A percentile compares a stretch with the other conserved stretches of the same genome.
Evolutionary conservation across 2,888 invertebrate species (phyloP).

Genomic region (Galerucella pusilla): DNA sequence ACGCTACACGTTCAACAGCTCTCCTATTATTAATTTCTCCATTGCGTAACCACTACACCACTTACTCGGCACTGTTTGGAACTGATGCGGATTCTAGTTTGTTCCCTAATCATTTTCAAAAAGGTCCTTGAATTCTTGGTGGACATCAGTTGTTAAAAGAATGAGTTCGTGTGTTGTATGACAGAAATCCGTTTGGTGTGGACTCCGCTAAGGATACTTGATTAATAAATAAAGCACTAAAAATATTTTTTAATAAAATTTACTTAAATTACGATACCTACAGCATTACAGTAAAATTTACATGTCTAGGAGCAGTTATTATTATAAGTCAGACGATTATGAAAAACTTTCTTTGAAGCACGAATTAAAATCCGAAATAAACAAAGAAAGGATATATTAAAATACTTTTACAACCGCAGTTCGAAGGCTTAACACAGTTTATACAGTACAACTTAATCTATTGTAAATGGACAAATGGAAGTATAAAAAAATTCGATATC

Average conservation of each 20-base stretch:
- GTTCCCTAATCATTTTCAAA: too few species aligned
- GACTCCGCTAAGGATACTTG: neutral
- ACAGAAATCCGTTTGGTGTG: too few species aligned
- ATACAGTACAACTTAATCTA: constrained; percentile 39
- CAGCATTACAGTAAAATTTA: constrained; percentile 59
- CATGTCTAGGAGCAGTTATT: constrained; percentile 55
- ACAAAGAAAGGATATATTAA: constrained; percentile 35
- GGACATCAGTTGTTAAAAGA: too few species aligned
- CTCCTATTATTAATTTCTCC: too few species aligned
- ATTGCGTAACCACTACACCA: too few species aligned
- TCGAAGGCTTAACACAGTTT: constrained; percentile 37
- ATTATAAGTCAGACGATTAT: constrained; percentile 45
- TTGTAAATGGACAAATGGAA: constrained; percentile 25
- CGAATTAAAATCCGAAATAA: constrained; percentile 39
- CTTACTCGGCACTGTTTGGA: too few species aligned
- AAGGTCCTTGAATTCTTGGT: too few species aligned
- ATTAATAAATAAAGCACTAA: constrained; percentile 31
- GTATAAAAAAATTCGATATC: constrained; percentile 22
- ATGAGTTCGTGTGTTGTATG: too few species aligned
- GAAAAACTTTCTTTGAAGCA: constrained; percentile 42
- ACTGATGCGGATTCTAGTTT: too few species aligned
- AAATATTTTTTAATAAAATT: constrained; percentile 58
- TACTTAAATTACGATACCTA: constrained; percentile 61
- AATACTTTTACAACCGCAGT: constrained; percentile 40
- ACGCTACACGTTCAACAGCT: too few species aligned